These are phyloP conservation scores for Cairina moschata DNA, from an alignment of 2,113 vertebrate genomes.

Conservation along the genomic window DNA sequence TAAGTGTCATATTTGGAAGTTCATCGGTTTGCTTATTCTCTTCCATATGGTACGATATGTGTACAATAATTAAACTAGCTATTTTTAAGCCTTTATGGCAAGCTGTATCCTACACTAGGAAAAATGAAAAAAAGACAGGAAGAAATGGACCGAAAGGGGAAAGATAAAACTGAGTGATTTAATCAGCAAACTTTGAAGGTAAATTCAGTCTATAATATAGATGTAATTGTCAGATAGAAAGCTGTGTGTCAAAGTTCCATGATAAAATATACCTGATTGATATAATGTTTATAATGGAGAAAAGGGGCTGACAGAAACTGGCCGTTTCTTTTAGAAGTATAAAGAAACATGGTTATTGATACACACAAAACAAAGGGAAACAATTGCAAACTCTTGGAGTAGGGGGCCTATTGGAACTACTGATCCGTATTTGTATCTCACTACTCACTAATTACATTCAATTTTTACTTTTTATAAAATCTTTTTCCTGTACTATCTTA, in stretches of 20 bases:
- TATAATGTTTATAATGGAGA: background rate
- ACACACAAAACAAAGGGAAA: background rate
- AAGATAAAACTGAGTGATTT: background rate
- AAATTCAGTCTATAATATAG: background rate
- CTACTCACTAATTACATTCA: background rate
- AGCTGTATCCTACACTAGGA: background rate
- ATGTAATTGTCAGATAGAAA: background rate
- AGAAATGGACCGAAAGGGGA: background rate
- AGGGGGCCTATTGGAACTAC: fast-evolving
- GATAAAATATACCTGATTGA: background rate
- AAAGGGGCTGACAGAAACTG: background rate
- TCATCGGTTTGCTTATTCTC: background rate
- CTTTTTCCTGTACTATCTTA: background rate
- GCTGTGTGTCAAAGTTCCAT: background rate
- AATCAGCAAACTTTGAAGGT: background rate
- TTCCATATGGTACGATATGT: background rate
- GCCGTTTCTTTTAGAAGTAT: background rate
- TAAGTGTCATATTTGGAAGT: background rate
- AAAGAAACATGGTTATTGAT: background rate
- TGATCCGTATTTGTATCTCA: background rate
- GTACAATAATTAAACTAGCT: background rate
- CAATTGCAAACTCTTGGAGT: background rate
- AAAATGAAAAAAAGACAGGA: background rate
- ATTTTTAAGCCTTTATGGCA: background rate
- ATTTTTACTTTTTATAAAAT: background rate